Conservation (phyloP, 2,797 vertebrate species). For the Falco novaeseelandiae region DNA sequence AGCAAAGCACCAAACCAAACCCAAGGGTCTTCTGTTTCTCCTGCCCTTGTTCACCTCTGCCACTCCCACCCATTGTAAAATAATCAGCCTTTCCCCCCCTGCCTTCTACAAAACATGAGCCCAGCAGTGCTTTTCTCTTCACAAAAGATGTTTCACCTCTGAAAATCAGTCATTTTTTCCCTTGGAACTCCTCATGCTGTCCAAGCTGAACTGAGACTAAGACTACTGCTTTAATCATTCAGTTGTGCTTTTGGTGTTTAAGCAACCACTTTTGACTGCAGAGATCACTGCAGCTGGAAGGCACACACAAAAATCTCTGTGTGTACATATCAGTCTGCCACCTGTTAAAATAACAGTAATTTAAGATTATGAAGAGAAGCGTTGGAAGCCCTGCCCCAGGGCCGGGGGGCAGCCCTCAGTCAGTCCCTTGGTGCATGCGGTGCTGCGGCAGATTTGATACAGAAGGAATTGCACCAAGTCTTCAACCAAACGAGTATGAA, state of each 20-base stretch:
- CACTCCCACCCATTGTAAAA: background rate
- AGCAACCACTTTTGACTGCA: background rate
- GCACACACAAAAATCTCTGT: background rate
- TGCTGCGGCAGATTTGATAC: background rate
- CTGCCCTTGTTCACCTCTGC: background rate
- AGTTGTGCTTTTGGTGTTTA: background rate
- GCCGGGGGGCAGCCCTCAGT: background rate
- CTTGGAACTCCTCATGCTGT: background rate
- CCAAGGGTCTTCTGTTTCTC: background rate
- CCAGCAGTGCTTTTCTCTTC: background rate
- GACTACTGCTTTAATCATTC: background rate
- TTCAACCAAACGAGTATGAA: background rate
- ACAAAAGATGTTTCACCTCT: background rate
- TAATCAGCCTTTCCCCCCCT: background rate
- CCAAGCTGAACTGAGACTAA: background rate
- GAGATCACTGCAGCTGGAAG: background rate
- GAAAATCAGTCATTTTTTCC: background rate
- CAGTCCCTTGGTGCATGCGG: background rate
- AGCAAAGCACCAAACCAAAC: background rate
- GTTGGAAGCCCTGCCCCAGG: background rate
- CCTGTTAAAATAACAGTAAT: background rate
- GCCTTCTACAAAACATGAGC: background rate
- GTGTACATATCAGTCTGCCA: too few species aligned
- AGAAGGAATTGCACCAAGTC: background rate
- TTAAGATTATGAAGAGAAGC: background rate